phyloP scores from a whole-genome alignment of 2,113 vertebrate genomes.

The Dendropsophus ebraccatus region DNA sequence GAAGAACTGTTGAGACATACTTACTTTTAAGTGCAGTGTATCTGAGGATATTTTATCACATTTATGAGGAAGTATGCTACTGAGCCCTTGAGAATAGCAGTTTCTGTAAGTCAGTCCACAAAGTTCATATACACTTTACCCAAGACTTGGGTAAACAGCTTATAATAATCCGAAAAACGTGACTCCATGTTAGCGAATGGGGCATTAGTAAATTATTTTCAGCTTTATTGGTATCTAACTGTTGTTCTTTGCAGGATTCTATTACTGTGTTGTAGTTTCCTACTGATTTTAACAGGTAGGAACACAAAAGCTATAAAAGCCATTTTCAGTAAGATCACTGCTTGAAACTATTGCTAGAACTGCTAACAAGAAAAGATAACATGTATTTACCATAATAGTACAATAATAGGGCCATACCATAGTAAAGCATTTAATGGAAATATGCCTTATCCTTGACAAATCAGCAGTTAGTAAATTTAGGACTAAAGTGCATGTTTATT shows the following conservation, averaged over 20 bases:
- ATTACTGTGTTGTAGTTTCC: neutral
- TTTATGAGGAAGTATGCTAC: neutral
- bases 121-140: neutral
- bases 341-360: too few relatives aligned
- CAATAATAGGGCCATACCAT: too few relatives aligned
- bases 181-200: neutral
- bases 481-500: too few relatives aligned
- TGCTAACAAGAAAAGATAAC: too few relatives aligned
- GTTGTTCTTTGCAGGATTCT: neutral
- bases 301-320: neutral
- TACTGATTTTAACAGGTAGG: neutral
- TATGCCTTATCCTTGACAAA: too few relatives aligned
- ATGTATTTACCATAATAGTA: too few relatives aligned
- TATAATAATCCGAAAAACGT: neutral
- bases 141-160: neutral
- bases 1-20: neutral
- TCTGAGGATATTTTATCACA: conserved; percentile 9
- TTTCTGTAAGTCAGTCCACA: neutral
- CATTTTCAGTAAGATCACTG: neutral
- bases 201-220: neutral
- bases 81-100: neutral
- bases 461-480: neutral
- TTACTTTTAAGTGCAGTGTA: conserved; percentile 14
- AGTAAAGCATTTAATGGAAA: too few relatives aligned
- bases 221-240: neutral